These are phyloP conservation scores for Hypercompe scribonia DNA, from an alignment of 2,888 invertebrate genomes.

Conservation along the genomic window DNA sequence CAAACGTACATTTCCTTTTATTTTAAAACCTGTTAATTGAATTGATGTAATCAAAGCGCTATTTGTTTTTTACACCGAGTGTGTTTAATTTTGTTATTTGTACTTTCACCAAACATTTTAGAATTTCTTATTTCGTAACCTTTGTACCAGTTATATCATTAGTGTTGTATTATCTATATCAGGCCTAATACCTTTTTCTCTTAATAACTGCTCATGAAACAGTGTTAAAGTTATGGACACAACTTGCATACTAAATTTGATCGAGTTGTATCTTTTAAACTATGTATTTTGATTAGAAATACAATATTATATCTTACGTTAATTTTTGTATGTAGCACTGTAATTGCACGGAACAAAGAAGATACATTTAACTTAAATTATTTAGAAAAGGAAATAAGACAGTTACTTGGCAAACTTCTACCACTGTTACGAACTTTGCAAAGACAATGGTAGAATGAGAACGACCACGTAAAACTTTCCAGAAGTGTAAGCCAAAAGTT, in stretches of 20 bases:
- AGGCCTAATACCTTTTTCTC: neutral
- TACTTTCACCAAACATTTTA: too few species aligned
- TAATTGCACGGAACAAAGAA: neutral
- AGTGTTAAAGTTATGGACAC: neutral
- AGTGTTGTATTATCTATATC: neutral
- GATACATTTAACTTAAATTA: slow-evolving; percentile 12
- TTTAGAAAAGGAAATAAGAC: slow-evolving; percentile 15
- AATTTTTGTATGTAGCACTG: neutral
- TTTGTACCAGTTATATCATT: neutral
- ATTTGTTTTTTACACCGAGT: neutral
- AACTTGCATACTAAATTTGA: too few species aligned
- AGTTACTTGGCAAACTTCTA: slow-evolving; percentile 31
- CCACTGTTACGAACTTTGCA: slow-evolving; percentile 27
- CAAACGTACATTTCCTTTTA: slow-evolving; percentile 42
- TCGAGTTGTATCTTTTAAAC: too few species aligned
- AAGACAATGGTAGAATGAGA: slow-evolving; percentile 35
- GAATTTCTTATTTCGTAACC: too few species aligned
- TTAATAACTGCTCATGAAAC: neutral
- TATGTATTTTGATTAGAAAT: neutral
- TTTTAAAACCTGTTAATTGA: slow-evolving; percentile 42
- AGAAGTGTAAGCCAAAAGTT: slow-evolving; percentile 57
- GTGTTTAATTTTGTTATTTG: neutral
- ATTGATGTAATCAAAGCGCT: slow-evolving; percentile 22
- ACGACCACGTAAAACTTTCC: slow-evolving; percentile 48
- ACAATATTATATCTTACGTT: neutral